phyloP scores from a whole-genome alignment of 2,113 vertebrate genomes.

The Corythaixoides concolor region DNA sequence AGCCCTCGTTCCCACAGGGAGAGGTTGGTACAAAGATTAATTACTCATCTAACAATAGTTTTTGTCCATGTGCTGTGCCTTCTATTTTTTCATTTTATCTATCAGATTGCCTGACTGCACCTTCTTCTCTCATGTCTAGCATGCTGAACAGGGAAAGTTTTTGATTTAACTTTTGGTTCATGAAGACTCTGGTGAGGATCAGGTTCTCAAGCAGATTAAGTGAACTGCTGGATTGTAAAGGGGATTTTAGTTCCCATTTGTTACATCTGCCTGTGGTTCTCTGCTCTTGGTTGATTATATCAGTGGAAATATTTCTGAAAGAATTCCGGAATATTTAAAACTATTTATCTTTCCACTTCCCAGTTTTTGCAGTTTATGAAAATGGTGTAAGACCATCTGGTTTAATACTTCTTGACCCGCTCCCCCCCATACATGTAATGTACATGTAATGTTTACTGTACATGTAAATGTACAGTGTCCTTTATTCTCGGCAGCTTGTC shows the following conservation, averaged over 20 bases:
- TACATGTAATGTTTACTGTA: no score
- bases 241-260: not conserved
- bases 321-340: not conserved
- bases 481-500: not conserved
- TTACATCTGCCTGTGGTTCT: not conserved
- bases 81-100: not conserved
- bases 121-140: not conserved
- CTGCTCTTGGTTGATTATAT: not conserved
- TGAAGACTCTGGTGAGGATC: not conserved
- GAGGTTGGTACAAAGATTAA: not conserved
- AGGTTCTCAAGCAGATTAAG: not conserved
- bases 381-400: not conserved
- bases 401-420: not conserved
- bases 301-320: not conserved
- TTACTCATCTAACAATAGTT: not conserved
- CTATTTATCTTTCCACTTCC: not conserved
- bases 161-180: not conserved
- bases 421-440: fast-evolving
- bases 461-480: fast-evolving
- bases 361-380: not conserved
- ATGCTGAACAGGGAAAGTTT: not conserved
- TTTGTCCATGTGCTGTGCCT: not conserved
- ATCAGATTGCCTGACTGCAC: not conserved
- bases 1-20: not conserved
- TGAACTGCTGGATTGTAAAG: not conserved